phyloP scores from a whole-genome alignment of 2,113 vertebrate genomes.

The Oostethus manadensis region DNA sequence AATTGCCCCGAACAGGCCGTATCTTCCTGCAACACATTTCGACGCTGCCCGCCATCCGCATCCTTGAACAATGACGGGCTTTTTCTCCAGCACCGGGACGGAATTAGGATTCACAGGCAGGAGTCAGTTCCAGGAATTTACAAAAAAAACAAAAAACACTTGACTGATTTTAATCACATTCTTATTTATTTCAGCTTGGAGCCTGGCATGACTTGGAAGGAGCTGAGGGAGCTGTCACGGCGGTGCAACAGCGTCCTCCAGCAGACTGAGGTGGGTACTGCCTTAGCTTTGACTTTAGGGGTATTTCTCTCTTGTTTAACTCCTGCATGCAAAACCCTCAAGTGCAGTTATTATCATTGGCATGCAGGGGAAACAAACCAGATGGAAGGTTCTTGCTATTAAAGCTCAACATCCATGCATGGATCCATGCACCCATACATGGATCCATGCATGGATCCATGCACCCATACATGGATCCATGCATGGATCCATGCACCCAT shows the following conservation, averaged over 20 bases:
- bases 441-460: too few species aligned
- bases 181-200: constrained; percentile 64
- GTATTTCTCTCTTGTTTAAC: too few species aligned
- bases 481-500: too few species aligned
- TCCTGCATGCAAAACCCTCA: too few species aligned
- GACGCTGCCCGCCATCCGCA: constrained; percentile 45
- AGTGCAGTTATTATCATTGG: too few species aligned
- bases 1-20: constrained; percentile 59
- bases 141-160: constrained; percentile 48
- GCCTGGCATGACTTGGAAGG: constrained; percentile 41
- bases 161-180: constrained; percentile 71
- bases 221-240: constrained; percentile 8
- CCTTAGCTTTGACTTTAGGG: too few species aligned
- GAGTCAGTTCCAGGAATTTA: constrained; percentile 52
- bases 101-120: constrained; percentile 67
- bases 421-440: too few species aligned
- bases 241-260: constrained; percentile 60
- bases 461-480: too few species aligned
- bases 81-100: constrained; percentile 44
- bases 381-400: too few species aligned
- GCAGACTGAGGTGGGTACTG: constrained; percentile 17
- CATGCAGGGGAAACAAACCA: too few species aligned
- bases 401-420: too few species aligned
- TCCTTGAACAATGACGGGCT: constrained; percentile 64
- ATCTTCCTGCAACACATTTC: constrained; percentile 69